These are phyloP conservation scores for Drosophila nr. medialis DNA, from an alignment of 2,888 invertebrate species.

Conservation along the genomic window DNA sequence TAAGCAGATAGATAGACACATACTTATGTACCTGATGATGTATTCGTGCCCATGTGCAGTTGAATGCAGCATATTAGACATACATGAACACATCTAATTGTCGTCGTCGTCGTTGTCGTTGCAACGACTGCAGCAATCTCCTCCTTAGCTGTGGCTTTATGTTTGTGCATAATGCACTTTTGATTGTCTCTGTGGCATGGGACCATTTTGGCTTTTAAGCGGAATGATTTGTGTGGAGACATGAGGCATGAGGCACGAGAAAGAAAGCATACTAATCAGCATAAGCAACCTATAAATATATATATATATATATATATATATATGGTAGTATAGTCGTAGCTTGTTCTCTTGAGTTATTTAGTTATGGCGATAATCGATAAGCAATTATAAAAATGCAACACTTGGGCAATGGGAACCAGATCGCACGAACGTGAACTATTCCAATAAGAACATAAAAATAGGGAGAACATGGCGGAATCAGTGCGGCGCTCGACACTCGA, in stretches of 20 bases:
- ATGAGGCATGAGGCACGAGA: neutral
- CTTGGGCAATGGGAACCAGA: neutral
- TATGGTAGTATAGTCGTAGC: neutral
- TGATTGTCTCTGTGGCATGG: slow-evolving; percentile 47
- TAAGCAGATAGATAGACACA: slow-evolving; percentile 11
- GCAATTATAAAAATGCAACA: neutral
- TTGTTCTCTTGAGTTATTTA: neutral
- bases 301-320: too few species aligned
- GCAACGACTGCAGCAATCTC: neutral
- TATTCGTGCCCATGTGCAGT: slow-evolving; percentile 24
- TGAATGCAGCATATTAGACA: slow-evolving; percentile 50
- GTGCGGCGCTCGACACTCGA: neutral
- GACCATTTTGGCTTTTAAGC: slow-evolving; percentile 54
- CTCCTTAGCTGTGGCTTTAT: slow-evolving; percentile 28
- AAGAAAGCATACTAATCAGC: neutral
- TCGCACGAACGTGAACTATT: neutral
- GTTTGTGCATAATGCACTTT: slow-evolving; percentile 55
- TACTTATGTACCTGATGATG: slow-evolving; percentile 4
- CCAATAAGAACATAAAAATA: neutral
- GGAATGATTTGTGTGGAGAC: slow-evolving; percentile 22
- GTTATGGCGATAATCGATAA: neutral
- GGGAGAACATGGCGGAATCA: neutral
- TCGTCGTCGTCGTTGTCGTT: slow-evolving; percentile 24
- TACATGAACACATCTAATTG: slow-evolving; percentile 20
- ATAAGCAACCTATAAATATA: neutral